Conservation (phyloP, 2,888 invertebrate genomes). For the Byasa hedistus region DNA sequence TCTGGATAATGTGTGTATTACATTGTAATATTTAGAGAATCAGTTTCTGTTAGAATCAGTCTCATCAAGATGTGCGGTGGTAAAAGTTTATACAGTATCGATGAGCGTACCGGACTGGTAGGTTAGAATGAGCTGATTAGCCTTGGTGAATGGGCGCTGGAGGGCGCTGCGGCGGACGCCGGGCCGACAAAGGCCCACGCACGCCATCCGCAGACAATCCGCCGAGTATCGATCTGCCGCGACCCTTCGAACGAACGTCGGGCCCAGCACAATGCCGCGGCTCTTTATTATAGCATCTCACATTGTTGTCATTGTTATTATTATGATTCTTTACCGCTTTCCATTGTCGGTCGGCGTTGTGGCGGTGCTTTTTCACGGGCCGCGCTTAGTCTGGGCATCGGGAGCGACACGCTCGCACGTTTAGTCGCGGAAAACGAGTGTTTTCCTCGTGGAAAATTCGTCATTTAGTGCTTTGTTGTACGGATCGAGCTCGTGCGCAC, state of each 20-base stretch:
- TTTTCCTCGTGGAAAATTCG: constrained; percentile 72
- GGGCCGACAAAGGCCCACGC: constrained; percentile 67
- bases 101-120: not conserved
- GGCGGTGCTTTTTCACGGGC: constrained; percentile 80
- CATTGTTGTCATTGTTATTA: constrained; percentile 81
- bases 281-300: constrained; percentile 81
- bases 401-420: constrained; percentile 79
- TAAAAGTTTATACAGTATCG: not conserved
- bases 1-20: too few relatives aligned
- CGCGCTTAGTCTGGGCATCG: constrained; percentile 79
- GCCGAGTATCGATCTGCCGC: constrained; percentile 75
- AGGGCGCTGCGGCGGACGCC: constrained; percentile 39
- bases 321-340: constrained; percentile 81
- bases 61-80: too few relatives aligned
- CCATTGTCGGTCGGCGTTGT: constrained; percentile 79
- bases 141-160: constrained; percentile 48
- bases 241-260: constrained; percentile 77
- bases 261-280: constrained; percentile 77
- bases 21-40: too few relatives aligned
- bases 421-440: constrained; percentile 74
- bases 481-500: constrained; percentile 57
- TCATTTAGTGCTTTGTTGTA: constrained; percentile 54
- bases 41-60: too few relatives aligned
- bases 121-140: constrained; percentile 27
- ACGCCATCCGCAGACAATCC: constrained; percentile 75